Evolutionary conservation across 2,113 vertebrate genomes (phyloP).

Genomic region (Cyanoderma ruficeps): DNA sequence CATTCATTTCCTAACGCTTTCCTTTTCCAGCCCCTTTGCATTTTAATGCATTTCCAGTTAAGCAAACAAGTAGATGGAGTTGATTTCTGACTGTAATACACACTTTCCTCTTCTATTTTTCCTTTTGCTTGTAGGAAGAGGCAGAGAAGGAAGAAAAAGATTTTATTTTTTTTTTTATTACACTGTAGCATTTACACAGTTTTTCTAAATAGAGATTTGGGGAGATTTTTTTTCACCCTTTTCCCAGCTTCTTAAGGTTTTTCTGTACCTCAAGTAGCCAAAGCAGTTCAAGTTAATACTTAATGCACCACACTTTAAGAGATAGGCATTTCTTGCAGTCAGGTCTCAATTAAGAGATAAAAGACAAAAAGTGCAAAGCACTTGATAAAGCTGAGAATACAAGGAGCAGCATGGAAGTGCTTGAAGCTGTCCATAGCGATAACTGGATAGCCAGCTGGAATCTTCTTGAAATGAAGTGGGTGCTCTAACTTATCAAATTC

Average conservation of each 20-base stretch:
- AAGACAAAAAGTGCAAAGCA: constrained; percentile 90
- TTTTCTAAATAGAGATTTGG: constrained; percentile 78
- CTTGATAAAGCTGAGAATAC: constrained; percentile 93
- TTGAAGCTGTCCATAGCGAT: constrained; percentile 95
- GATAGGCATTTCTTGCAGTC: constrained; percentile 94
- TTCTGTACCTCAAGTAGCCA: constrained; percentile 80
- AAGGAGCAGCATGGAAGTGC: constrained; percentile 85
- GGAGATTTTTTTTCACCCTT: constrained; percentile 73
- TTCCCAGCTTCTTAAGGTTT: constrained; percentile 74
- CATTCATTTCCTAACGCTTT: constrained; percentile 8
- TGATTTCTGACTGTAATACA: constrained; percentile 35
- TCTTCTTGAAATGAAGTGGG: constrained; percentile 90
- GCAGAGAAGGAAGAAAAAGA: not conserved
- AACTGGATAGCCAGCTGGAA: constrained; percentile 89
- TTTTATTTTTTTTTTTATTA: constrained; percentile 4
- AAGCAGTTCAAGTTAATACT: constrained; percentile 95
- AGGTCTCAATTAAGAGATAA: constrained; percentile 98
- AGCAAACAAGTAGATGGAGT: constrained; percentile 26
- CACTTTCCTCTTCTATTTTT: not conserved
- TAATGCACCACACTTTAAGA: constrained; percentile 90
- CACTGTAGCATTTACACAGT: constrained; percentile 75
- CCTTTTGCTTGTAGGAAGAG: not conserved
- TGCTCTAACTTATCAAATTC: constrained; percentile 98
- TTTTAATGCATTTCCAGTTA: constrained; percentile 49
- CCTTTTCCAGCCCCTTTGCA: constrained; percentile 39